Evolutionary conservation across 2,888 invertebrate genomes (phyloP), one percentile per base, ranked within the genome.

Genomic region (Autographa gamma): DNA sequence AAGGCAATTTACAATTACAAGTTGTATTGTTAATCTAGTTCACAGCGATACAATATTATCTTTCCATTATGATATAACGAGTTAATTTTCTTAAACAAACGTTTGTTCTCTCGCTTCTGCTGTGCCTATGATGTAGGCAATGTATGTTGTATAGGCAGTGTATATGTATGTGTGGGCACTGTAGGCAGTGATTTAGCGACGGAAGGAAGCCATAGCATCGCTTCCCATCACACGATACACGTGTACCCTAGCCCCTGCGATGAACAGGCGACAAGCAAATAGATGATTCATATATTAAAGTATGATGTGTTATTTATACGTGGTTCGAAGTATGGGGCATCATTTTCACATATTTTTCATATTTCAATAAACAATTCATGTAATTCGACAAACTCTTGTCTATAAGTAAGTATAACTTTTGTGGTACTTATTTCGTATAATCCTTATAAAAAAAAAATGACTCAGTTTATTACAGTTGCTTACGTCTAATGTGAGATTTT

Each of bases 151-250:
- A 25, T 25, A 25, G 25, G 25, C 25, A 25, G 25, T 25, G 25
- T 25, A 25, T 25, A 25, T 25, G 25, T 25, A 25, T 38, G 38
- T 38, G 11, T 38, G 9, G 61, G 63, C 19, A 58, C 56, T 60
- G 66, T 60, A 63, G 63, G 43, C 69, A 74, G 76, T 72, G 70
- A 61, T 77, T 73, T 74, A 63, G 60, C 65, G 67, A 60, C 85
- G 88, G 88, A 88, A 86, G 87, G 88, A 88, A 87, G 84, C 85
- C 86, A 64, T 81, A 81, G 76, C 64, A 69, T 65, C 73, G 82
- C 65, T 81, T 86, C 87, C 83, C 78, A 78, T 74, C 82, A 71
- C 83, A 80, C 78, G 73, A 41, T 63, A 62, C 63, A 58, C 60
- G 75, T 66, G 67, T 58, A 56, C 32, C 63, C 62, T 19, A 19